Conservation (phyloP, 2,797 vertebrate species). For the Sebastes wilsoni region DNA sequence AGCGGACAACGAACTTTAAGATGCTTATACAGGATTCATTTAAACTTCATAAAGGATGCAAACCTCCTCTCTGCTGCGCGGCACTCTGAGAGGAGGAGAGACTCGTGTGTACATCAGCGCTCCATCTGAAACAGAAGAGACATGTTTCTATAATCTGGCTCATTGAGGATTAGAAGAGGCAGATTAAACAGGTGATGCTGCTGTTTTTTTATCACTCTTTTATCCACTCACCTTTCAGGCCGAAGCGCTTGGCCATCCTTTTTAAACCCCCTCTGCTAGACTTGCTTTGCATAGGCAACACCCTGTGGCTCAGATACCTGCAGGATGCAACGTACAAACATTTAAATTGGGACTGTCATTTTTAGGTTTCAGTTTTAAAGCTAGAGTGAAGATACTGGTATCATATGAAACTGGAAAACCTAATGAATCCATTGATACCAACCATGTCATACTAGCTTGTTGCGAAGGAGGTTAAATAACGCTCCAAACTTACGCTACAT, state of each 20-base stretch:
- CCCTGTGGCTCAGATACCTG: conserved; percentile 68
- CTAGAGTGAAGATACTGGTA: too few species aligned
- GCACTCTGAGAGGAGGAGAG: conserved; percentile 66
- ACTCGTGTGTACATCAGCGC: conserved; percentile 68
- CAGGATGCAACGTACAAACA: not conserved
- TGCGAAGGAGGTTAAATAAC: accelerated
- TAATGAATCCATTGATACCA: too few species aligned
- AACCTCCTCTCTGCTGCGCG: conserved; percentile 72
- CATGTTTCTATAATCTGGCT: not conserved
- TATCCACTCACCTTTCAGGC: conserved; percentile 46
- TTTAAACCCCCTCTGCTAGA: conserved; percentile 34
- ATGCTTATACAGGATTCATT: not conserved
- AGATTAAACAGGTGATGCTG: not conserved
- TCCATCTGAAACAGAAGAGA: conserved; percentile 59
- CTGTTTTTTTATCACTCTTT: accelerated
- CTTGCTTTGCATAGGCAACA: conserved; percentile 55
- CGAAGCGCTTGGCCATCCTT: conserved; percentile 63
- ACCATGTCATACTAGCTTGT: too few species aligned
- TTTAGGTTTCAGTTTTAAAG: too few species aligned
- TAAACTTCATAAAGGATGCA: not conserved
- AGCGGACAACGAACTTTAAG: not conserved
- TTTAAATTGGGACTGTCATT: not conserved
- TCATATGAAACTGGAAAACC: too few species aligned
- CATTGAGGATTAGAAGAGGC: not conserved
- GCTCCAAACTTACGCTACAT: too few species aligned